These are phyloP conservation scores for Falco columbarius DNA, from an alignment of 2,797 vertebrate species.

Conservation along the genomic window DNA sequence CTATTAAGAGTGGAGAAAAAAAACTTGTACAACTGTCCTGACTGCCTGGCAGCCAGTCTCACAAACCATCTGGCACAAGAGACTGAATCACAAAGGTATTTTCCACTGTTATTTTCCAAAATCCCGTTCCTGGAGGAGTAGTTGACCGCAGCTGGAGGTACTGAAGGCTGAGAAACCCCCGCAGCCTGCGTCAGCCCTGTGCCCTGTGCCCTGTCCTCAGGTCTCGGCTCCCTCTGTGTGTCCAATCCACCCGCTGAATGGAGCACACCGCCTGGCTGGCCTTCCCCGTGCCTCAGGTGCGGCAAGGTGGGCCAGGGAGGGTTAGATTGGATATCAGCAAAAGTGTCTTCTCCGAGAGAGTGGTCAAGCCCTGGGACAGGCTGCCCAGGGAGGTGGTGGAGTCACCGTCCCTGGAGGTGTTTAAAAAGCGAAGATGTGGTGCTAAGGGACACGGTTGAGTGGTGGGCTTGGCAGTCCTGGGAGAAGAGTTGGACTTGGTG, in stretches of 20 bases:
- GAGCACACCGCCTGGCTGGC: neutral
- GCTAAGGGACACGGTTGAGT: too few relatives aligned
- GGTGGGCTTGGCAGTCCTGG: too few relatives aligned
- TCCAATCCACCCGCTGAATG: too few relatives aligned
- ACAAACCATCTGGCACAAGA: neutral
- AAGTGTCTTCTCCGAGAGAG: too few relatives aligned
- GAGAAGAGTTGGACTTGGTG: too few relatives aligned
- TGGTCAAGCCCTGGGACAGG: too few relatives aligned
- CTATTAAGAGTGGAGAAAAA: neutral
- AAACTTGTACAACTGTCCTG: neutral
- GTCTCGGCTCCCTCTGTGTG: accelerated
- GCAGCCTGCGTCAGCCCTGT: too few relatives aligned
- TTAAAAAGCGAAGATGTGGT: too few relatives aligned
- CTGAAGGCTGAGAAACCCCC: accelerated
- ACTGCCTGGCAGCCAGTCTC: neutral
- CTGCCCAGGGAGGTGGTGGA: too few relatives aligned
- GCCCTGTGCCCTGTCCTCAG: accelerated
- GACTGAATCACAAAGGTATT: neutral
- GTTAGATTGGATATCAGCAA: too few relatives aligned
- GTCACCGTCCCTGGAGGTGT: too few relatives aligned
- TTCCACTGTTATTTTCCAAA: neutral
- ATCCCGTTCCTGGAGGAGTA: neutral
- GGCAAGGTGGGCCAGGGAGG: too few relatives aligned
- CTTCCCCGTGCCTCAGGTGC: neutral
- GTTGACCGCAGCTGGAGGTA: neutral